Conservation (phyloP, 2,113 vertebrate genomes). For the Panurus biarmicus region DNA sequence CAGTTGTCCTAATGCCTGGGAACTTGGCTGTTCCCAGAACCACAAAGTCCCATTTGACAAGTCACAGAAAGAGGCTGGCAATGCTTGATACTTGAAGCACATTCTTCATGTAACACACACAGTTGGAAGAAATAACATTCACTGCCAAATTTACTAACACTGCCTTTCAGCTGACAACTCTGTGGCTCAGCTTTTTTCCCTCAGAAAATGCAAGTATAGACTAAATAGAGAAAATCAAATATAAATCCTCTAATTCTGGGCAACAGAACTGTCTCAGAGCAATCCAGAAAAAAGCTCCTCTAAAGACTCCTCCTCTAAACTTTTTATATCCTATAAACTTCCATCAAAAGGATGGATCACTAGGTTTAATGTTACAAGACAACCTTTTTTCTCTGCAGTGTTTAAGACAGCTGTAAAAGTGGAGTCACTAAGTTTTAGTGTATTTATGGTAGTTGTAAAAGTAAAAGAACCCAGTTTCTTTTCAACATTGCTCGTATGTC, state of each 20-base stretch:
- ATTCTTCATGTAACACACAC: neutral
- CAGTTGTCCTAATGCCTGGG: neutral
- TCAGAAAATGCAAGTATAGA: neutral
- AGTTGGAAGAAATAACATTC: neutral
- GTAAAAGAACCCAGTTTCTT: neutral
- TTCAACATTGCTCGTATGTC: neutral
- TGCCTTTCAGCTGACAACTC: neutral
- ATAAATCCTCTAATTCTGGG: neutral
- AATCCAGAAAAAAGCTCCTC: neutral
- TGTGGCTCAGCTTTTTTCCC: neutral
- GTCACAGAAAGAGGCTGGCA: neutral
- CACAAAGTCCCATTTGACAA: neutral
- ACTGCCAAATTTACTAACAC: neutral
- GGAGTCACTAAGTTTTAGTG: neutral
- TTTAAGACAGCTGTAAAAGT: neutral
- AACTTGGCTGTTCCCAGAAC: neutral
- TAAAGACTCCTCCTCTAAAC: neutral
- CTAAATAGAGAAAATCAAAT: neutral
- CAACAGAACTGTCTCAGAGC: neutral
- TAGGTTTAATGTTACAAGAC: neutral
- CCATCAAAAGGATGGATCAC: neutral
- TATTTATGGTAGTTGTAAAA: constrained; percentile 37
- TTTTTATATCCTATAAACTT: neutral
- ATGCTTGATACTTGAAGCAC: neutral
- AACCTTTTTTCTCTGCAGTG: neutral